Conservation (phyloP, 1,140 invertebrate genomes). For the Solen grandis region DNA sequence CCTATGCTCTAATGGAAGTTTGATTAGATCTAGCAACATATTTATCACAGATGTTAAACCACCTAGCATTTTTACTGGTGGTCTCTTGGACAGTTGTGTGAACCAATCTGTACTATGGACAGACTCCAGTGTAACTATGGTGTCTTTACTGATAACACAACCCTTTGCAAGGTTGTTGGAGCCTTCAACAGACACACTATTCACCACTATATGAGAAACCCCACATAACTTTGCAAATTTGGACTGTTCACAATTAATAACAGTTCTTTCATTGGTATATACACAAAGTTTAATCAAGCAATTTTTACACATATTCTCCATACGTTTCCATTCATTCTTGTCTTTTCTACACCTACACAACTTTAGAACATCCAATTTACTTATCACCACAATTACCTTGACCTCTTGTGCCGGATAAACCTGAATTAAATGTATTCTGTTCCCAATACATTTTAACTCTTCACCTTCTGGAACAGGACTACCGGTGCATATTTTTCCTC, state of each 20-base stretch:
- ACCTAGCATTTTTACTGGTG: conserved; percentile 48
- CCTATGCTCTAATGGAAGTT: conserved; percentile 51
- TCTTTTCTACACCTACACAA: conserved; percentile 44
- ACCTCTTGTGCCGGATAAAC: neutral
- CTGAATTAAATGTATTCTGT: neutral
- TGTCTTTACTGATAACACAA: conserved; percentile 46
- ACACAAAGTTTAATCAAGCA: conserved; percentile 63
- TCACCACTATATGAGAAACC: conserved; percentile 60
- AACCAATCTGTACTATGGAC: conserved; percentile 69
- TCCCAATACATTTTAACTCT: no score
- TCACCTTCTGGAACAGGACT: no score
- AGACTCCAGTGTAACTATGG: conserved; percentile 55
- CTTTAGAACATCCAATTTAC: conserved; percentile 43
- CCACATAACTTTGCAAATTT: conserved; percentile 63
- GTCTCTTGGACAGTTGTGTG: conserved; percentile 35
- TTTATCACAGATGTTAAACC: conserved; percentile 64
- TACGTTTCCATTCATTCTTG: neutral
- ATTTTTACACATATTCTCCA: conserved; percentile 60
- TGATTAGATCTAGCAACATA: conserved; percentile 67
- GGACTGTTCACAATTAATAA: conserved; percentile 58
- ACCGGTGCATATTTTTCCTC: neutral
- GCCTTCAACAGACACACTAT: conserved; percentile 1
- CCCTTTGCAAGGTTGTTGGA: conserved; percentile 1
- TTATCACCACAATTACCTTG: conserved; percentile 49
- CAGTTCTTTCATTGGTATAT: conserved; percentile 22